These are phyloP conservation scores for Aspidoscelis tigris DNA, from an alignment of 2,113 vertebrate species.

Conservation along the genomic window DNA sequence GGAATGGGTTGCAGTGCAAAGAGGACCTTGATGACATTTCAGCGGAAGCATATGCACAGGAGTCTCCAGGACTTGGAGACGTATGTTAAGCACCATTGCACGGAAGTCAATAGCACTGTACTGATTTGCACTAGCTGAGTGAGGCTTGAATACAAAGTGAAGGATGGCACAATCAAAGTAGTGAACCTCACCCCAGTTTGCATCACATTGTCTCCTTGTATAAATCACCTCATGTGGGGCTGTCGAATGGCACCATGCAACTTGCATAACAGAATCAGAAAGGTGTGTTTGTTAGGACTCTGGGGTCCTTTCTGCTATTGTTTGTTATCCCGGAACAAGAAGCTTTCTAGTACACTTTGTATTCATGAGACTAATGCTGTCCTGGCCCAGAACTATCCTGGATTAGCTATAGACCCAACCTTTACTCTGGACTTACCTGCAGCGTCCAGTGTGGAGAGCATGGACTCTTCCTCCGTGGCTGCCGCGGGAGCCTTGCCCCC, in stretches of 20 bases:
- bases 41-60: neutral
- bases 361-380: no score
- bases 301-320: neutral
- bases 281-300: neutral
- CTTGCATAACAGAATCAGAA: neutral
- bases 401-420: no score
- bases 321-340: no score
- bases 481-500: no score
- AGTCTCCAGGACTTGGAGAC: no score
- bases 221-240: neutral
- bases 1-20: neutral
- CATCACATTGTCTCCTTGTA: neutral
- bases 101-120: neutral
- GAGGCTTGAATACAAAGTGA: constrained; percentile 6
- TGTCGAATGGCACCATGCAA: neutral
- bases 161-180: neutral
- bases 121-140: constrained; percentile 8
- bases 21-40: neutral
- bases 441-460: no score
- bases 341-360: no score
- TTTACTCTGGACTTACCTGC: no score
- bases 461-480: no score
- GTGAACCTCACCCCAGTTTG: constrained; percentile 7
- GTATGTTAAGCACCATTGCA: constrained; percentile 1
- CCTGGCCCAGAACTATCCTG: no score